These are phyloP conservation scores for Heliothis virescens DNA, from an alignment of 1,140 invertebrate genomes.

Conservation along the genomic window DNA sequence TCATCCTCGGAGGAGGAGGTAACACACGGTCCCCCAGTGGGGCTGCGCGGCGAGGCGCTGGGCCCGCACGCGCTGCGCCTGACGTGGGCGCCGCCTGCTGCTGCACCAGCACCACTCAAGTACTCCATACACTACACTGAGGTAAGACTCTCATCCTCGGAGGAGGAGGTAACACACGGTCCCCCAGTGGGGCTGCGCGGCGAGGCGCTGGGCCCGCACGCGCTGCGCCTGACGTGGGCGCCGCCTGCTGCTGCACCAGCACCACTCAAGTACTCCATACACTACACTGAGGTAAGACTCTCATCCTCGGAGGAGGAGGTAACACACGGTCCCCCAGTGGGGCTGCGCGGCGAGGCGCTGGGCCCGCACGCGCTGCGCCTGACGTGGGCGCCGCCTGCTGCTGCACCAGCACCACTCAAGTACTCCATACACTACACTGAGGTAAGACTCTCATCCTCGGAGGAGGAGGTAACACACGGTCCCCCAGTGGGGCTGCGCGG, in stretches of 20 bases:
- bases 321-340: constrained; percentile 68
- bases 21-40: constrained; percentile 68
- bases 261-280: constrained; percentile 67
- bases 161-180: constrained; percentile 71
- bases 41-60: constrained; percentile 66
- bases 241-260: constrained; percentile 57
- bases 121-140: constrained; percentile 74
- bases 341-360: constrained; percentile 66
- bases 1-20: no score
- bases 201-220: constrained; percentile 70
- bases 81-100: constrained; percentile 65
- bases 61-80: constrained; percentile 72
- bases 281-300: constrained; percentile 68
- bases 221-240: constrained; percentile 68
- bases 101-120: constrained; percentile 56
- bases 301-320: no score
- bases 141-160: constrained; percentile 54
- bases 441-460: constrained; percentile 54
- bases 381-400: constrained; percentile 65
- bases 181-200: constrained; percentile 68
- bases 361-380: constrained; percentile 72
- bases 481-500: constrained; percentile 68
- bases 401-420: constrained; percentile 56
- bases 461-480: constrained; percentile 71
- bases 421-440: constrained; percentile 74